Evolutionary conservation across 2,797 vertebrate species (phyloP).

Genomic region (Bufotes viridis): DNA sequence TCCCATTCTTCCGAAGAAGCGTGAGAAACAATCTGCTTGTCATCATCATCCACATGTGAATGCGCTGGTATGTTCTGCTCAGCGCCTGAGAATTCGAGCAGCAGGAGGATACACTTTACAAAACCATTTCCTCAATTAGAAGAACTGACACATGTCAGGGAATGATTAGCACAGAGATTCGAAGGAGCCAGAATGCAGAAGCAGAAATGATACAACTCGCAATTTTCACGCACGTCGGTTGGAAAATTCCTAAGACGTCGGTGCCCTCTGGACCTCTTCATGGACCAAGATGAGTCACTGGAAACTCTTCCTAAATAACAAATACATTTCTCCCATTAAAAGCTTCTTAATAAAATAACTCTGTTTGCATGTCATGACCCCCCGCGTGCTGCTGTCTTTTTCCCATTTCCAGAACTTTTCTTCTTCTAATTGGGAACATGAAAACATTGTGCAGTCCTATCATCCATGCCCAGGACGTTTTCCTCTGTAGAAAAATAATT

Average conservation of each 20-base stretch:
- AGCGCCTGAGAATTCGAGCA: conserved; percentile 18
- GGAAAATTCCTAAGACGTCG: conserved; percentile 27
- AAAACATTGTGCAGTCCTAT: neutral
- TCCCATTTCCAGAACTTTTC: conserved; percentile 18
- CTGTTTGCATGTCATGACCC: conserved; percentile 42
- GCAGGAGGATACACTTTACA: conserved; percentile 39
- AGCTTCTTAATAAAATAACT: conserved; percentile 48
- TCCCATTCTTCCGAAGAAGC: conserved; percentile 15
- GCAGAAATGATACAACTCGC: conserved; percentile 17
- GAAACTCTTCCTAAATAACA: conserved; percentile 40
- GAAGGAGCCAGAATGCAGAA: neutral
- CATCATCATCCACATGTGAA: neutral
- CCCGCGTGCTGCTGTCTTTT: conserved; percentile 33
- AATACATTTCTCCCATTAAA: conserved; percentile 36
- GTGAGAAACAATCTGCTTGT: conserved; percentile 49
- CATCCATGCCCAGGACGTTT: neutral
- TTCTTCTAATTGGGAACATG: conserved; percentile 40
- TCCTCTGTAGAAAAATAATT: neutral
- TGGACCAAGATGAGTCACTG: conserved; percentile 26
- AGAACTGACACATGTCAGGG: conserved; percentile 29
- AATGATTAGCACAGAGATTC: neutral
- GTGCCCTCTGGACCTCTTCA: conserved; percentile 12
- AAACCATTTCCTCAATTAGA: neutral
- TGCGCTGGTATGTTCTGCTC: conserved; percentile 45
- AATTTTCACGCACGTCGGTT: neutral